Conservation (phyloP, 2,113 vertebrate genomes). For the Agapornis roseicollis region DNA sequence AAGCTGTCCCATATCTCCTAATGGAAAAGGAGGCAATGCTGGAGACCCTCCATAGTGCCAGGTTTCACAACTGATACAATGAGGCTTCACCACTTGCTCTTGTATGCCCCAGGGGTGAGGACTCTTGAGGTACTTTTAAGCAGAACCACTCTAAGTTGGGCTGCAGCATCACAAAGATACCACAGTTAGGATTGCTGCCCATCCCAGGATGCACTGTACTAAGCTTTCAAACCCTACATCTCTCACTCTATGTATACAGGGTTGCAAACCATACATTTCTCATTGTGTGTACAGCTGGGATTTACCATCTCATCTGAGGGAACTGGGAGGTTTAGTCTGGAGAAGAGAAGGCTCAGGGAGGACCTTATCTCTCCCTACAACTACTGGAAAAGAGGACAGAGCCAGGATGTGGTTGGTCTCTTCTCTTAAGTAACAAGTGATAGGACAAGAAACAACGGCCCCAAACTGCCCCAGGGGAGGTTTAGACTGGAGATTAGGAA, state of each 20-base stretch:
- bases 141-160: not conserved
- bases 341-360: not conserved
- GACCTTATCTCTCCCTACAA: not conserved
- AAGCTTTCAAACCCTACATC: rapidly evolving
- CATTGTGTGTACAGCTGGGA: not conserved
- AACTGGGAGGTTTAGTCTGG: not conserved
- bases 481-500: not conserved
- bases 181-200: not conserved
- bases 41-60: not conserved
- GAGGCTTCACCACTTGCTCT: too few relatives aligned
- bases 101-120: not conserved
- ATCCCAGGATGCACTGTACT: not conserved
- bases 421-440: not conserved
- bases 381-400: not conserved
- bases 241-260: not conserved
- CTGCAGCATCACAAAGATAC: not conserved
- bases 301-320: not conserved
- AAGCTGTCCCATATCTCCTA: not conserved
- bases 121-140: too few relatives aligned
- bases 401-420: not conserved
- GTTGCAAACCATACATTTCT: not conserved
- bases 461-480: not conserved
- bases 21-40: not conserved
- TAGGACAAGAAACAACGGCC: not conserved
- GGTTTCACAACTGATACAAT: not conserved